Evolutionary conservation across 2,113 vertebrate genomes (phyloP), one percentile per base, ranked within the genome.

Genomic region (Macaca mulatta): DNA sequence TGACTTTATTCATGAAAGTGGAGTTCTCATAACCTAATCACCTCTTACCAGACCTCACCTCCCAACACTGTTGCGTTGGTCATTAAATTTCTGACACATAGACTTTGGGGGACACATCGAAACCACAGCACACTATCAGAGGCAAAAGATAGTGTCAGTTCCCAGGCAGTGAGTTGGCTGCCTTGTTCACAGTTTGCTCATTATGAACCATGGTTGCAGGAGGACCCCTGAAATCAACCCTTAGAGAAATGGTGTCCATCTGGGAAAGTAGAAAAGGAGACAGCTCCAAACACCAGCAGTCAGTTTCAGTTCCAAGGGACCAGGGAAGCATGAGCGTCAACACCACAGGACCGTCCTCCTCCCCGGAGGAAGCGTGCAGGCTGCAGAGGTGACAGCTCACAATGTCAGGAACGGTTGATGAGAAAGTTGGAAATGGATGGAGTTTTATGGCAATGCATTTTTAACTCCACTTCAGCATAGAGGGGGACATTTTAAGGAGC

Each of bases 401-500:
- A 96, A 83, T 23, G 83, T 88, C 55, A 86, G 91, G 84, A 97
- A 94, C 48, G 30, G 75, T 86, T 3, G 81, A 94, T 50, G 69
- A 88, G 84, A 84, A 90, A 88, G 96, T 77, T 89, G 79, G 7
- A 92, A 69, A 69, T 92, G 98, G 89, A 90, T 96, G 85, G 48
- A 84, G 35, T 45, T 96, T 98, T 98, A 89, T 86, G 90, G 96
- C 74, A 81, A 90, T 96, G 81, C 45, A 82, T 97, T 97, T 98
- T 97, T 90, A 98, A 94, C 61, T 98, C 97, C 96, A 94, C 92
- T 79, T 98, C 89, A 67, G 87, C 40, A 13, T 55, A 91, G 70
- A 98, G 95, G 90, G 90, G 91, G 74, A 86, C 83, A 61, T 98
- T 97, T 98, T 97, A 95, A 98, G 98, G 98, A 98, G 88, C 89